A percentile compares a stretch with the other conserved stretches of the same genome.
These are phyloP conservation scores for Podiceps cristatus DNA, from an alignment of 2,113 vertebrate species.

Conservation along the genomic window DNA sequence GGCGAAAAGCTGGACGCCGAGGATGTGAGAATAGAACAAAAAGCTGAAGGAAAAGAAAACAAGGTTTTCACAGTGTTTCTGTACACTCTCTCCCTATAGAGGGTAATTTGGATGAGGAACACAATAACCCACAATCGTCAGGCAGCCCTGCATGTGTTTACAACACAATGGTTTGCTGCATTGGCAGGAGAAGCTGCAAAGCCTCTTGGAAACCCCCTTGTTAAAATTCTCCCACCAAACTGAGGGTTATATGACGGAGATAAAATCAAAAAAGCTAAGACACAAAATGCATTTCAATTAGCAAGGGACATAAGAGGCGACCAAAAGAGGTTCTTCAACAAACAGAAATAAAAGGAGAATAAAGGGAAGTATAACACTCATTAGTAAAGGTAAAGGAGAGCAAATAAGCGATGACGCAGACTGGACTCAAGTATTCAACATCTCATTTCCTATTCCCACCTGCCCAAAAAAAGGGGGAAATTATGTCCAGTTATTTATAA, in stretches of 20 bases:
- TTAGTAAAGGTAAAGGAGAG: background rate
- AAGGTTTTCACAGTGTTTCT: constrained; percentile 33
- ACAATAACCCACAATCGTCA: constrained; percentile 12
- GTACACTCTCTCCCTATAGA: constrained; percentile 6
- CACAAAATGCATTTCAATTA: constrained; percentile 8
- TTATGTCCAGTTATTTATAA: background rate
- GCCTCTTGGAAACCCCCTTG: constrained; percentile 40
- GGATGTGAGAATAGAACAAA: constrained; percentile 15
- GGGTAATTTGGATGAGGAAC: constrained; percentile 13
- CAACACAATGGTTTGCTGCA: constrained; percentile 38
- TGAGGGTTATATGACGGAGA: constrained; percentile 5
- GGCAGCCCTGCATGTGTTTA: constrained; percentile 41
- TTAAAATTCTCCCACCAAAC: constrained; percentile 49
- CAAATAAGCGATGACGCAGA: background rate
- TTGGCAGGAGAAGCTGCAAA: constrained; percentile 43
- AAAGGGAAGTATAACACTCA: background rate
- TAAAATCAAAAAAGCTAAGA: constrained; percentile 8
- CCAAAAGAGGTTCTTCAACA: background rate
- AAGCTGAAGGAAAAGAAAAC: background rate
- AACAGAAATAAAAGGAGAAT: background rate
- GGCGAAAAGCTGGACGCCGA: background rate
- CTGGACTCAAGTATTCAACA: background rate
- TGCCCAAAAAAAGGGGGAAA: background rate
- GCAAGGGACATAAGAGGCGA: background rate
- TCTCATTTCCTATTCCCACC: background rate